Conservation (phyloP, 2,797 vertebrate species). For the Alectoris magna region DNA sequence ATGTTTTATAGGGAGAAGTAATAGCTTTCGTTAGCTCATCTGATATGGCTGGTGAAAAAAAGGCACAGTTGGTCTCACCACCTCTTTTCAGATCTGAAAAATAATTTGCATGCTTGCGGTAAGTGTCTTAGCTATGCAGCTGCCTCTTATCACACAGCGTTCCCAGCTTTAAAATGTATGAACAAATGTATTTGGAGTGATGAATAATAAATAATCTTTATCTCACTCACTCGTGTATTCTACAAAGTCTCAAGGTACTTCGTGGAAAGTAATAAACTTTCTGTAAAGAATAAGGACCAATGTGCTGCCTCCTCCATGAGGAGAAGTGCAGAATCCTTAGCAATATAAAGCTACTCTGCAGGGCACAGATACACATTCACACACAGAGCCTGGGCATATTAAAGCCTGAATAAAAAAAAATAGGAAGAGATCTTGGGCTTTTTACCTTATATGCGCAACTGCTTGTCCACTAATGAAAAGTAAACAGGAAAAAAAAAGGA, state of each 20-base stretch:
- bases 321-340: conserved; percentile 11
- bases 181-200: conserved; percentile 57
- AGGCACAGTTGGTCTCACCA: background rate
- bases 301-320: background rate
- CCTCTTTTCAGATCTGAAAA: conserved; percentile 16
- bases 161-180: conserved; percentile 48
- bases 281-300: background rate
- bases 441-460: background rate
- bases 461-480: background rate
- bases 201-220: conserved; percentile 67
- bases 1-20: background rate
- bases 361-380: background rate
- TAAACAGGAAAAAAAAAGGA: conserved; percentile 2
- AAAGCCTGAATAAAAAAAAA: background rate
- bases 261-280: conserved; percentile 35
- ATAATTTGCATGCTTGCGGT: conserved; percentile 37
- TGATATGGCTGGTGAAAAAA: background rate
- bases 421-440: background rate
- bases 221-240: background rate
- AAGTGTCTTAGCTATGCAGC: conserved; percentile 24
- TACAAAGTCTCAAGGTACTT: conserved; percentile 16
- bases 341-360: background rate
- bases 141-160: conserved; percentile 54
- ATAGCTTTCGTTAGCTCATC: background rate
- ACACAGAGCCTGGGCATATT: background rate